phyloP scores from a whole-genome alignment of 2,113 vertebrate species.

The Chaetorhynchus papuensis region DNA sequence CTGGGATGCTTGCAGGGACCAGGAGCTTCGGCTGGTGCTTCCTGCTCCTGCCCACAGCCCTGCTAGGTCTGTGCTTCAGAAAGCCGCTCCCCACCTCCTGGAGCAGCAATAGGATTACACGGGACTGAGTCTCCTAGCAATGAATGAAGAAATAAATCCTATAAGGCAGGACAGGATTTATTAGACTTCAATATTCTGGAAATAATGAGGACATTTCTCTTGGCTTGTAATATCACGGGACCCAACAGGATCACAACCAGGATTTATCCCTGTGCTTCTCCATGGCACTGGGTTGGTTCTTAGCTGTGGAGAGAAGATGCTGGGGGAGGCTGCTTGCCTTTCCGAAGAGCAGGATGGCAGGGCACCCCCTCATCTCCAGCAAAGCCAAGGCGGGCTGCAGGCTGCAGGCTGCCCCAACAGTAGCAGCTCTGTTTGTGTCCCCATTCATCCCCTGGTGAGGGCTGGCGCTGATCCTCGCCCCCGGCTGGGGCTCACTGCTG shows the following conservation, averaged over 20 bases:
- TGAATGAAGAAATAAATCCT: conserved; percentile 56
- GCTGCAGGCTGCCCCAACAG: not conserved
- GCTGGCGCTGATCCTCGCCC: not conserved
- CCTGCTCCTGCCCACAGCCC: not conserved
- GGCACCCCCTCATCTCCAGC: not conserved
- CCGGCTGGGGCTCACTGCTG: not conserved
- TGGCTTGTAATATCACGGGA: conserved; percentile 34
- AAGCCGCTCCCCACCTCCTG: not conserved
- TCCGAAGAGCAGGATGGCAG: not conserved
- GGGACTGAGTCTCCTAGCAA: conserved; percentile 42
- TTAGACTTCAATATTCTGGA: conserved; percentile 57
- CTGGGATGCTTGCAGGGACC: not conserved
- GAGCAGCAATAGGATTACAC: conserved; percentile 59
- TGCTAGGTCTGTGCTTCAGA: not conserved
- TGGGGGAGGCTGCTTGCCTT: not conserved
- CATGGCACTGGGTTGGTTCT: not conserved
- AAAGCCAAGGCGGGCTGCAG: not conserved
- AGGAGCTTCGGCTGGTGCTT: fast-evolving
- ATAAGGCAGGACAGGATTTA: conserved; percentile 55
- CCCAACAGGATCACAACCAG: conserved; percentile 42
- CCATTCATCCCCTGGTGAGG: not conserved
- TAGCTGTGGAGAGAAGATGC: not conserved
- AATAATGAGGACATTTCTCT: conserved; percentile 61
- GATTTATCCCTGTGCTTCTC: not conserved
- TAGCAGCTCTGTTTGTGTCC: not conserved